Conservation (phyloP, 2,113 vertebrate genomes). For the Gracilinanus agilis region DNA sequence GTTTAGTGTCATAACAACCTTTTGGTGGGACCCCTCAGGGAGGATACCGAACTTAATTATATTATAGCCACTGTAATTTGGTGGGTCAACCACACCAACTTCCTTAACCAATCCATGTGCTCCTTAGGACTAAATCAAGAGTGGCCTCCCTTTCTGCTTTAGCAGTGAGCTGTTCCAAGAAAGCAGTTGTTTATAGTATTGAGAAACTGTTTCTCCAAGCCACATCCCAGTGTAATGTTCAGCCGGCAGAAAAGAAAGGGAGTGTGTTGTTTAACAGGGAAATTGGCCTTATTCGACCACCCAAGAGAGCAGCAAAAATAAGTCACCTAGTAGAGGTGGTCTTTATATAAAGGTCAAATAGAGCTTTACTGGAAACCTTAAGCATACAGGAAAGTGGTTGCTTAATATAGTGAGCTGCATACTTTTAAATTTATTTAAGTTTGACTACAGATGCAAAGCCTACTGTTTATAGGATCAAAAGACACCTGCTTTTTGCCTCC, state of each 20-base stretch:
- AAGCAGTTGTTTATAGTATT: conserved; percentile 77
- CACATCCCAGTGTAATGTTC: conserved; percentile 66
- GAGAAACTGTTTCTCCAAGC: conserved; percentile 77
- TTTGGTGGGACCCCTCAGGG: conserved; percentile 78
- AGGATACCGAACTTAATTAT: conserved; percentile 85
- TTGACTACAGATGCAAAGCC: conserved; percentile 64
- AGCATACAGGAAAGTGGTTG: conserved; percentile 75
- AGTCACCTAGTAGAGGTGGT: conserved; percentile 81
- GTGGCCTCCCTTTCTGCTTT: conserved; percentile 67
- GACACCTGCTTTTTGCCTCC: neutral
- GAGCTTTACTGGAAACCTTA: conserved; percentile 78
- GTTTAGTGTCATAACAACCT: conserved; percentile 84
- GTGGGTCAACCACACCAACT: conserved; percentile 82
- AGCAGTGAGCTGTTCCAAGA: conserved; percentile 75
- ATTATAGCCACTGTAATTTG: conserved; percentile 84
- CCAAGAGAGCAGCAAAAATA: conserved; percentile 79
- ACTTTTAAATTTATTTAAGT: conserved; percentile 64
- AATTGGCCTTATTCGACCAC: conserved; percentile 77
- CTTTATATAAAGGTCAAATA: conserved; percentile 80
- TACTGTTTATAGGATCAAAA: conserved; percentile 46
- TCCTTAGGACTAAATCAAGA: conserved; percentile 75
- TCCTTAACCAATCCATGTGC: conserved; percentile 79
- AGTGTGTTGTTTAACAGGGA: conserved; percentile 72
- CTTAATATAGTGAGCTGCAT: conserved; percentile 75
- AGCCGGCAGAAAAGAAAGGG: conserved; percentile 69